Base-by-base conservation (phyloP, 2,113 vertebrate genomes). In the Eclectus roratus region DNA sequence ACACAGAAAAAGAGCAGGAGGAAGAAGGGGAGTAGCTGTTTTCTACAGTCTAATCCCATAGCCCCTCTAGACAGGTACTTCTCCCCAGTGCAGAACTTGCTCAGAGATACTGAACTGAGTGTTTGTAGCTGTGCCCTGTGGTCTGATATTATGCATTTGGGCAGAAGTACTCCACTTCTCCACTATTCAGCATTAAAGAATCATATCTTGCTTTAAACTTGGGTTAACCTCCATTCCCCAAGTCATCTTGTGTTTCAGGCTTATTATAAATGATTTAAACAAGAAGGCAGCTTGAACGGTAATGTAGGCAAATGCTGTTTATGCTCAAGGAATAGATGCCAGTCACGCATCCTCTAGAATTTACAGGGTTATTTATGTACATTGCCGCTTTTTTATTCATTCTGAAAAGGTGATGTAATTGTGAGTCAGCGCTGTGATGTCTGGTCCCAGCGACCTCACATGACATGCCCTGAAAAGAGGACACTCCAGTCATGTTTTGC, bases 231-330 rank as follows among this genome's bases (percentile, higher is more conserved):
- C 64, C 1, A 1, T 50, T 70, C 47, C 66, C 80, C 55, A 78
- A 19, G 64, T 89, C 71, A 20, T 63, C 72, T 80, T 64, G 49
- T 73, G 50, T 92, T 94, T 88, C 92, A 60, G 28, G 33, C 55
- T 83, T 15, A 7, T 41, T 64, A 80, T 86, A 50, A 88, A 84
- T 88, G 43, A 95, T 92, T 90, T 46, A 90, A 85, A 43, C 13
- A 24, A 53, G 74, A 35, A 56, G 60, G 66, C 63, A 92, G 82
- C 46, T 46, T 83, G 85, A 86, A 13, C 44, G 53, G 60, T n/a
- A 13, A 35, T 13, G 60, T 86, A 84, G 72, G 83, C 65, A 95
- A 85, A 76, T 65, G 74, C 55, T 80, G 43, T 80, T 78, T 78
- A 13, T 92, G 83, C 76, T 85, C 2, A 79, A 88, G 41, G 58